Evolutionary conservation across 1,140 invertebrate species (phyloP).

Genomic region (Drosophila tropicalis): DNA sequence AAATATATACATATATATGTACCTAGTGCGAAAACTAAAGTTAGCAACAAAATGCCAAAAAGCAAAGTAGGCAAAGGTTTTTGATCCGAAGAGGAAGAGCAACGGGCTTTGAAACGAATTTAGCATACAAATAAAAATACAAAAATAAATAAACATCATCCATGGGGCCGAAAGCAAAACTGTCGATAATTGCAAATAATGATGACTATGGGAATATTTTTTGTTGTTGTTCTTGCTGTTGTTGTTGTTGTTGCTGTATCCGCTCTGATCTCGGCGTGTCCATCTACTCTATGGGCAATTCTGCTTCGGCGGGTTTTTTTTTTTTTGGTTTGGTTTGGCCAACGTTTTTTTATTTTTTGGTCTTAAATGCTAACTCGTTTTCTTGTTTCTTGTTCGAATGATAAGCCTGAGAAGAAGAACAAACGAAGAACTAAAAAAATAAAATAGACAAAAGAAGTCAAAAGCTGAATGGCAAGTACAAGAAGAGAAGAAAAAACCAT

Average conservation of each 20-base stretch:
- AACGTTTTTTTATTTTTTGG: constrained; percentile 70
- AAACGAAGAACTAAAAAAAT: constrained; percentile 32
- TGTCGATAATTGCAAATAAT: constrained; percentile 80
- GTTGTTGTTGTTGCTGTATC: constrained; percentile 54
- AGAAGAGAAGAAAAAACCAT: constrained; percentile 21
- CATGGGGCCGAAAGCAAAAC: constrained; percentile 61
- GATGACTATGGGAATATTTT: constrained; percentile 64
- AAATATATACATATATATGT: too few relatives aligned
- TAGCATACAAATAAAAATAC: constrained; percentile 57
- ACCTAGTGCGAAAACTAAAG: constrained; percentile 27
- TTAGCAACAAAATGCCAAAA: constrained; percentile 52
- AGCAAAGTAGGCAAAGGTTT: constrained; percentile 59
- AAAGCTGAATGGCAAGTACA: constrained; percentile 38
- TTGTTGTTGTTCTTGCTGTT: constrained; percentile 56
- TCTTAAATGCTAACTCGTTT: constrained; percentile 79
- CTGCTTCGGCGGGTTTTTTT: constrained; percentile 24
- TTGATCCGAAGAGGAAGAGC: constrained; percentile 61
- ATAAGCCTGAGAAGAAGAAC: constrained; percentile 65
- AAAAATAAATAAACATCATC: constrained; percentile 37
- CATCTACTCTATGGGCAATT: constrained; percentile 23
- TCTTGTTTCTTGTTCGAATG: constrained; percentile 59
- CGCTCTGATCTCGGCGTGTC: constrained; percentile 45
- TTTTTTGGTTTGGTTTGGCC: constrained; percentile 26
- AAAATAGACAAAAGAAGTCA: constrained; percentile 63
- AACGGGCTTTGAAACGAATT: constrained; percentile 48